These are phyloP conservation scores for Odontamblyopus rebecca DNA, from an alignment of 2,797 vertebrate species.

Conservation along the genomic window DNA sequence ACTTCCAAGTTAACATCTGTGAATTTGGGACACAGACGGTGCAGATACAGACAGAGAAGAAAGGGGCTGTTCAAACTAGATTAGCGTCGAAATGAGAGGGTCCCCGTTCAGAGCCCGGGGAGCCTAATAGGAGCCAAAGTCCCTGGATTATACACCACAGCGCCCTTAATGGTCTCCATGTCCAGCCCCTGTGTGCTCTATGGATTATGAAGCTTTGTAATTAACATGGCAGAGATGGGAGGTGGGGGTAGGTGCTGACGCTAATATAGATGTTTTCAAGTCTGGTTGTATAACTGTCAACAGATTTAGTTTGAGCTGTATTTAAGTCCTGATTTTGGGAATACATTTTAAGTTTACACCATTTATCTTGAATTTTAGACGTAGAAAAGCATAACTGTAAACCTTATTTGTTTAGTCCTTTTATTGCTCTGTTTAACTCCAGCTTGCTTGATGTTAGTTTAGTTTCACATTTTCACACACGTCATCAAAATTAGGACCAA, in stretches of 20 bases:
- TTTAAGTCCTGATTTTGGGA: neutral
- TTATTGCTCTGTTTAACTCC: neutral
- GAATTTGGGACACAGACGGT: conserved; percentile 40
- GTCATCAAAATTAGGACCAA: neutral
- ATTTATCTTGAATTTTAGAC: neutral
- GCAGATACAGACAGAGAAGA: conserved; percentile 27
- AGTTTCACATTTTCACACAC: neutral
- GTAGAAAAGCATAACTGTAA: neutral
- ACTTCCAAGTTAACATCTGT: conserved; percentile 61
- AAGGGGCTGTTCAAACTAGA: conserved; percentile 60
- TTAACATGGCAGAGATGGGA: conserved; percentile 59
- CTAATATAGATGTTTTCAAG: conserved; percentile 26
- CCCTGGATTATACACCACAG: conserved; percentile 65
- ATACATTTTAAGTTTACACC: neutral
- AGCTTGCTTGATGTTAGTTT: too few relatives aligned
- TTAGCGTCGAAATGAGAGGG: conserved; percentile 65
- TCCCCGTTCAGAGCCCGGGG: conserved; percentile 58
- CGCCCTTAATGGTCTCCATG: conserved; percentile 74
- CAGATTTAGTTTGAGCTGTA: neutral
- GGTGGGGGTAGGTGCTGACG: conserved; percentile 60
- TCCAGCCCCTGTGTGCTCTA: conserved; percentile 60
- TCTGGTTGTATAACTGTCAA: neutral
- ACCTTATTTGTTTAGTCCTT: neutral
- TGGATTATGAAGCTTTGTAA: conserved; percentile 81
- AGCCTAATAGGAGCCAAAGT: conserved; percentile 68